Conservation (phyloP, 2,888 invertebrate genomes). For the Halictus ligatus region DNA sequence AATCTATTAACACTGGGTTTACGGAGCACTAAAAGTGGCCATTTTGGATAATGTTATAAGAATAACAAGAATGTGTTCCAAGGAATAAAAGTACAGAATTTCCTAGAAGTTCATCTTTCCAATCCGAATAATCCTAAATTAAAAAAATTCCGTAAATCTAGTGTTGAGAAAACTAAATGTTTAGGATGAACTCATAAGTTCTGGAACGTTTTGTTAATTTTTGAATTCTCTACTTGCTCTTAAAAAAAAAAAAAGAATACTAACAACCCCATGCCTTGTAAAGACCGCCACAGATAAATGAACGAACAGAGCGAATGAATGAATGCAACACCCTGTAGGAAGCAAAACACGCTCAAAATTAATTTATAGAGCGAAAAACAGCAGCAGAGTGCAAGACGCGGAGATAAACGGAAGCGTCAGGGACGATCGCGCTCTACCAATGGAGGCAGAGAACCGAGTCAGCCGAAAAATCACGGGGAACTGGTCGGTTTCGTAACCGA, state of each 20-base stretch:
- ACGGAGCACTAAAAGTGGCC: too few relatives aligned
- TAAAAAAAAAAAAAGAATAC: not conserved
- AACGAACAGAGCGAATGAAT: not conserved
- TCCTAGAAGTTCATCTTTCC: too few relatives aligned
- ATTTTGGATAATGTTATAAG: too few relatives aligned
- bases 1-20: too few relatives aligned
- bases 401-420: not conserved
- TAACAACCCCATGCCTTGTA: not conserved
- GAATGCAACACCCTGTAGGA: not conserved
- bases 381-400: not conserved
- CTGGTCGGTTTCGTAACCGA: constrained; percentile 19
- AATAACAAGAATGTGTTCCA: too few relatives aligned
- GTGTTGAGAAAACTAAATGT: not conserved
- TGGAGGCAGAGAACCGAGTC: constrained; percentile 8
- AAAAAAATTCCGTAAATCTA: too few relatives aligned
- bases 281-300: not conserved
- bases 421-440: not conserved
- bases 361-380: not conserved
- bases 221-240: not conserved
- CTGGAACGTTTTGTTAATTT: not conserved
- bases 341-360: not conserved
- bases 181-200: not conserved
- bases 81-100: too few relatives aligned
- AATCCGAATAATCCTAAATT: too few relatives aligned
- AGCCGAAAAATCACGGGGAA: constrained; percentile 3